These are phyloP conservation scores for Podabrus alpinus DNA, from an alignment of 2,888 invertebrate genomes.

Conservation along the genomic window DNA sequence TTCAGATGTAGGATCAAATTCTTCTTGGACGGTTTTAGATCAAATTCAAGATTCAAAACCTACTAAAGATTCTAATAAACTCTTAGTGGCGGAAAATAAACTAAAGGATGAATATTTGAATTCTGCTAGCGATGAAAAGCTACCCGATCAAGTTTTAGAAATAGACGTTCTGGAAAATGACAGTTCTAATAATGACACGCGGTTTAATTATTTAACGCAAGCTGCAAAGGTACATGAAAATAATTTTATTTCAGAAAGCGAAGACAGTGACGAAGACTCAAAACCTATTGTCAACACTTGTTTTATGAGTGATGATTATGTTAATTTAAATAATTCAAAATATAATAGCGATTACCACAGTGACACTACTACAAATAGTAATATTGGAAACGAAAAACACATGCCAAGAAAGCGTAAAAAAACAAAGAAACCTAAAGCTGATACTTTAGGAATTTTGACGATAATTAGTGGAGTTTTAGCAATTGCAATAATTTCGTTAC, in stretches of 20 bases:
- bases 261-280: neutral
- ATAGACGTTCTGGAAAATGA: neutral
- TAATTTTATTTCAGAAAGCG: neutral
- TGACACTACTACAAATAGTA: neutral
- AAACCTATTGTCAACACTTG: conserved; percentile 14
- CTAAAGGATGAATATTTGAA: neutral
- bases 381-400: conserved; percentile 21
- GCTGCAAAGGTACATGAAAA: neutral
- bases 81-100: neutral
- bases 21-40: conserved; percentile 47
- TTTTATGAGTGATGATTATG: neutral
- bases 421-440: conserved; percentile 10
- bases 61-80: neutral
- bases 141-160: neutral
- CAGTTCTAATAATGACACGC: neutral
- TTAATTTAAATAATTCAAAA: neutral
- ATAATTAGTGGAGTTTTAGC: conserved; percentile 43
- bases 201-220: neutral
- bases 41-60: conserved; percentile 6
- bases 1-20: conserved; percentile 42
- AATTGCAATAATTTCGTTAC: conserved; percentile 42
- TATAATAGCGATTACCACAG: neutral
- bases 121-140: neutral
- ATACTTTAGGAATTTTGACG: conserved; percentile 39
- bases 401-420: conserved; percentile 10